Base-by-base conservation (phyloP, 2,113 vertebrate species). In the Alethe castanea region DNA sequence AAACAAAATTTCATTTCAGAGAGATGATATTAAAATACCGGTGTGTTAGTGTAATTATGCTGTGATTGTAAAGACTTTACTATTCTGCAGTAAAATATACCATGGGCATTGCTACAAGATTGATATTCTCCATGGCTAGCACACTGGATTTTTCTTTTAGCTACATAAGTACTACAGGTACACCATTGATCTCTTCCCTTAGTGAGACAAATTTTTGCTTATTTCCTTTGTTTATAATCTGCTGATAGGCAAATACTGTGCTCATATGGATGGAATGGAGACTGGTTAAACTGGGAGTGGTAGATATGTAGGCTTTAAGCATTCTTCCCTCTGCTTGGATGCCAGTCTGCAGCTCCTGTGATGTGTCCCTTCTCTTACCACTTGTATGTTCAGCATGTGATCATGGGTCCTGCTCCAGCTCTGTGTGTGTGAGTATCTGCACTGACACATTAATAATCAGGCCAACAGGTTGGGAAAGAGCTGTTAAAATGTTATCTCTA, bases 1-100 rank as follows among this genome's bases (percentile, higher is more conserved):
- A 92, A 97, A 93, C 90, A 93, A 96, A 96, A 95, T 95, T 93
- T 96, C 88, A 65, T 95, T 96, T 94, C 80, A 78, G 85, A 93
- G 80, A 86, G 69, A 78, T 70, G 81, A 77, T 93, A 94, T 96
- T 96, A 92, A 95, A 97, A 96, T 88, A 90, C 40, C 0, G 0
- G 64, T 65, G 20, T 86, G 76, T 90, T 93, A 78, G 82, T 92
- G 82, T 90, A 95, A 94, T 96, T 96, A 93, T 93, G 67, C 67
- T 78, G 76, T 62, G 88, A 83, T 79, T 94, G 52, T 86, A 81
- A 96, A 92, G 82, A 60, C 94, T 93, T 95, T 44, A 94, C 90
- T 90, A 8, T 93, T 96, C 76, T 81, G 76, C 83, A 96, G 57
- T 96, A 92, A 96, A 92, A 91, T 81, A 84, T 64, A 71, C 87